Conservation (phyloP, 2,888 invertebrate genomes). For the Lithophane ornitopus region DNA sequence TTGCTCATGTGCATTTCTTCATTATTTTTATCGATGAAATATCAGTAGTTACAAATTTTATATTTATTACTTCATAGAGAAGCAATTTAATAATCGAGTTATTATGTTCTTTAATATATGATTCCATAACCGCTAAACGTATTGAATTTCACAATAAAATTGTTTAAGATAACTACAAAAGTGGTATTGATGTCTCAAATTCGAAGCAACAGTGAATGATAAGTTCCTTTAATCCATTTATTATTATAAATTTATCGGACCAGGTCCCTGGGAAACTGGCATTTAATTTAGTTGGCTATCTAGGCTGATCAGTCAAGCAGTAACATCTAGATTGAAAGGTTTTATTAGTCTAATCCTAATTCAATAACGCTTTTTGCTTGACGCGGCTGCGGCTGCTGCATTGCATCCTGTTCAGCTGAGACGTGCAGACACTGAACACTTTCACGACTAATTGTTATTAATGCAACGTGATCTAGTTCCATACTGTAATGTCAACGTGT, state of each 20-base stretch:
- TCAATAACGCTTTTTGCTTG: constrained; percentile 85
- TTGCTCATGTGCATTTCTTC: constrained; percentile 66
- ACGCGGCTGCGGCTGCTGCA: constrained; percentile 73
- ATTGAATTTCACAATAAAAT: constrained; percentile 42
- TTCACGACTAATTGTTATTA: constrained; percentile 86
- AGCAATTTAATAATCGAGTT: constrained; percentile 39
- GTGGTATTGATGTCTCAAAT: constrained; percentile 52
- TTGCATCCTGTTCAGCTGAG: constrained; percentile 79
- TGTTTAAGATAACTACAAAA: constrained; percentile 43
- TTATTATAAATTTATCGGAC: constrained; percentile 70
- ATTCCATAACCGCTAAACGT: constrained; percentile 27
- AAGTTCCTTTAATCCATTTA: constrained; percentile 61
- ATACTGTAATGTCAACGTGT: constrained; percentile 87
- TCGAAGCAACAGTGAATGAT: constrained; percentile 52
- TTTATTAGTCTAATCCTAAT: constrained; percentile 88
- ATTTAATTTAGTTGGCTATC: constrained; percentile 86
- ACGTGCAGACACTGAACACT: constrained; percentile 79
- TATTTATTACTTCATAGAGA: constrained; percentile 35
- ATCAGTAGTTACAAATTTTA: constrained; percentile 37
- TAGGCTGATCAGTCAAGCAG: constrained; percentile 87
- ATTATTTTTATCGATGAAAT: constrained; percentile 61
- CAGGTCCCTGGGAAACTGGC: constrained; percentile 89
- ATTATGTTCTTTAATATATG: constrained; percentile 25
- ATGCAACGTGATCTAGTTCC: constrained; percentile 80
- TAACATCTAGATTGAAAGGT: constrained; percentile 88